A percentile compares a stretch with the other conserved stretches of the same genome.
phyloP scores from a whole-genome alignment of 2,797 vertebrate genomes.

The Eremophila alpestris region DNA sequence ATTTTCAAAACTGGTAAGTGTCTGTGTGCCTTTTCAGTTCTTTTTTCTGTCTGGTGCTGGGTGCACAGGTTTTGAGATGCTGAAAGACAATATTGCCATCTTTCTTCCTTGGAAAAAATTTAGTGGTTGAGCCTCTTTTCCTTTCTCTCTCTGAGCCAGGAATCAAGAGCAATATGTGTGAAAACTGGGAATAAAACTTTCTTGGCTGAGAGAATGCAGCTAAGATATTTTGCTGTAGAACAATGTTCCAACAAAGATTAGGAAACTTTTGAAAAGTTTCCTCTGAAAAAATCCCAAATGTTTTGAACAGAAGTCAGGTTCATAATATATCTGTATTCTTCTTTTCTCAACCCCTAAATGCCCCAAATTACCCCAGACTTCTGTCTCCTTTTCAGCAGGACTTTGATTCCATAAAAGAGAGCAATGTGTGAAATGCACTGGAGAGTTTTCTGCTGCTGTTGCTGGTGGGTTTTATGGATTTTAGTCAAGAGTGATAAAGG shows the following conservation, averaged over 20 bases:
- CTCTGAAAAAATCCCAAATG: not conserved
- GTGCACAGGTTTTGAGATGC: not conserved
- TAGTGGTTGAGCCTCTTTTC: not conserved
- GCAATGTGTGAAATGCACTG: not conserved
- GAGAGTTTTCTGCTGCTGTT: not conserved
- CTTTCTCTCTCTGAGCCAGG: not conserved
- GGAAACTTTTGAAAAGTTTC: not conserved
- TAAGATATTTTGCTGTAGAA: not conserved
- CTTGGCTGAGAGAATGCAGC: not conserved
- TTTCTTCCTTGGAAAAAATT: not conserved
- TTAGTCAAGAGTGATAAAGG: slow-evolving; percentile 9
- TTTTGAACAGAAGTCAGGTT: not conserved
- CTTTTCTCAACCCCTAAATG: not conserved
- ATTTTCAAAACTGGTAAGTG: not conserved
- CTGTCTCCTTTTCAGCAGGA: not conserved
- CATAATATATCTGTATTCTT: not conserved
- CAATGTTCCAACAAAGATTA: not conserved
- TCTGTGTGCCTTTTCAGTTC: not conserved
- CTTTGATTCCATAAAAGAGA: not conserved
- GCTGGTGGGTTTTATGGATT: not conserved
- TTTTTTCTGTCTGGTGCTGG: not conserved
- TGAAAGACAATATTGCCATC: not conserved
- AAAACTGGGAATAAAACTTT: not conserved
- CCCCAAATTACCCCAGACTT: not conserved
- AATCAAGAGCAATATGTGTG: not conserved